phyloP scores from a whole-genome alignment of 1,140 invertebrate genomes.

The Drosophila subpulchrella region DNA sequence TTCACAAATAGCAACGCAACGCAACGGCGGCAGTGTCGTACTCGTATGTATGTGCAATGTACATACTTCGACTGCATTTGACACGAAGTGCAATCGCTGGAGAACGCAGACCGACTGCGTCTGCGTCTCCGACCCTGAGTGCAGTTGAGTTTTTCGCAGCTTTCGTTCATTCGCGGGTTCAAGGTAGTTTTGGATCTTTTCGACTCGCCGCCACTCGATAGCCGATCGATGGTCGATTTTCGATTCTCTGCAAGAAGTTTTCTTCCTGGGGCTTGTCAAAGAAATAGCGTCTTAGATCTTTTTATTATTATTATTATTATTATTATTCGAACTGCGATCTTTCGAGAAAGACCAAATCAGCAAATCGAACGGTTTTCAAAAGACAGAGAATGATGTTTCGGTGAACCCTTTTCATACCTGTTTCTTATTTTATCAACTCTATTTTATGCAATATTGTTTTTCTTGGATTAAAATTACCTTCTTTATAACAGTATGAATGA shows the following conservation, averaged over 20 bases:
- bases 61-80: conserved; percentile 19
- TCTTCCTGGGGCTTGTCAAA: neutral
- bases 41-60: neutral
- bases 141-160: neutral
- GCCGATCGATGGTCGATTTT: conserved; percentile 17
- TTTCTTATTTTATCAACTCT: too few species aligned
- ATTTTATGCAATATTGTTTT: too few species aligned
- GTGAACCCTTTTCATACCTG: too few species aligned
- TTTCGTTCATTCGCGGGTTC: conserved; percentile 52
- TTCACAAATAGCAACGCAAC: conserved; percentile 66
- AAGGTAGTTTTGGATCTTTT: conserved; percentile 68
- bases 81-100: conserved; percentile 43
- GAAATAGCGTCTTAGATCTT: neutral
- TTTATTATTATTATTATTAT: too few species aligned
- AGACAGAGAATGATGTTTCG: too few species aligned
- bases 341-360: neutral
- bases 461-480: too few species aligned
- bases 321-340: too few species aligned
- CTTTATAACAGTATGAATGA: too few species aligned
- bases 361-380: neutral
- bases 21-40: conserved; percentile 2
- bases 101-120: conserved; percentile 10
- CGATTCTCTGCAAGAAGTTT: conserved; percentile 6
- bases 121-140: conserved; percentile 24
- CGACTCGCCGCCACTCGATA: conserved; percentile 24